Percentiles rank a stretch among this genome's conserved stretches.
These are phyloP conservation scores for Pachypanchax playfairii DNA, from an alignment of 2,113 vertebrate genomes.

Conservation along the genomic window DNA sequence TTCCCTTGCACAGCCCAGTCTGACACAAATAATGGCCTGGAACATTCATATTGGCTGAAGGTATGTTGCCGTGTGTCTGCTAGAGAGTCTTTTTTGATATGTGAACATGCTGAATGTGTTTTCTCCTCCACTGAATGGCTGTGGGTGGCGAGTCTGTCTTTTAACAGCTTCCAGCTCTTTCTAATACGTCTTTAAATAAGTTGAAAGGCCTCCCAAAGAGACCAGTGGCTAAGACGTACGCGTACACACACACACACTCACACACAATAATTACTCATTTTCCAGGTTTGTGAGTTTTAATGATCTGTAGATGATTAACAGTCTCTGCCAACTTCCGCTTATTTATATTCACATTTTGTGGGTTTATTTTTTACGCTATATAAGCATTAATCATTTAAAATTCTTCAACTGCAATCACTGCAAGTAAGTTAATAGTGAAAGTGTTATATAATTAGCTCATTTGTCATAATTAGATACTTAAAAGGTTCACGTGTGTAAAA, in stretches of 20 bases:
- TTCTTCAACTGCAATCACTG: constrained; percentile 20
- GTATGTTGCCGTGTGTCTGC: constrained; percentile 61
- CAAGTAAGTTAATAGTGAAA: constrained; percentile 23
- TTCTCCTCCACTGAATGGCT: constrained; percentile 16
- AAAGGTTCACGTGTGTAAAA: constrained; percentile 37
- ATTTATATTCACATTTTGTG: constrained; percentile 29
- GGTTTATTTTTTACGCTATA: constrained; percentile 6
- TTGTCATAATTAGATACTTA: constrained; percentile 33
- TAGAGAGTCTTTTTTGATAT: not conserved
- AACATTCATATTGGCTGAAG: constrained; percentile 86
- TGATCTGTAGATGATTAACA: constrained; percentile 54
- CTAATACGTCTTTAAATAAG: constrained; percentile 26
- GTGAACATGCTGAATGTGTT: constrained; percentile 16
- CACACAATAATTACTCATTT: constrained; percentile 41
- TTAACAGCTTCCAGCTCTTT: constrained; percentile 36
- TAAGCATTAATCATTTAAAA: constrained; percentile 18
- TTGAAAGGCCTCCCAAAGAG: constrained; percentile 20
- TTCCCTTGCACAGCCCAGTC: constrained; percentile 82
- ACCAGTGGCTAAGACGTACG: constrained; percentile 15
- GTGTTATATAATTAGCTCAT: constrained; percentile 39
- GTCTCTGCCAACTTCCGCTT: constrained; percentile 23
- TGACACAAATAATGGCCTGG: constrained; percentile 60
- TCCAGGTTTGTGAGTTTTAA: constrained; percentile 40
- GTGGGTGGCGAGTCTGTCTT: constrained; percentile 32
- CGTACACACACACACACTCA: constrained; percentile 6